These are phyloP conservation scores for Strigamia crassipes DNA, from an alignment of 2,888 invertebrate species.

Conservation along the genomic window DNA sequence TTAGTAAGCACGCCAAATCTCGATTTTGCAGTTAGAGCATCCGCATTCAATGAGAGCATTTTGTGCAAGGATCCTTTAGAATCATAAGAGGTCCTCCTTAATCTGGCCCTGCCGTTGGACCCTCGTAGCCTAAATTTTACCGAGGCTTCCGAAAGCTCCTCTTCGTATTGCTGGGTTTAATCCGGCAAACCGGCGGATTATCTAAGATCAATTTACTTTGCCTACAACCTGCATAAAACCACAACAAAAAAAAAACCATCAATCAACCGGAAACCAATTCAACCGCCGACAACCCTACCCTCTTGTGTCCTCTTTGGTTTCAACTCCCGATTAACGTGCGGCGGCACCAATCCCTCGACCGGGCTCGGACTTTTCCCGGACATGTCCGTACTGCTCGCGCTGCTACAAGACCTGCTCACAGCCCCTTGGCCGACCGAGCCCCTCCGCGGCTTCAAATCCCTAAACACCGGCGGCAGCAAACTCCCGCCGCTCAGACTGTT, in stretches of 20 bases:
- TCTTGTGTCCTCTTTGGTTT: conserved; percentile 56
- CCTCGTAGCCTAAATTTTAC: background rate
- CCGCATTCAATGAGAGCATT: too few relatives aligned
- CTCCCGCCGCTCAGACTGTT: conserved; percentile 52
- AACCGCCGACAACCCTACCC: background rate
- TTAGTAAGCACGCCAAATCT: too few relatives aligned
- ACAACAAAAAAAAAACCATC: background rate
- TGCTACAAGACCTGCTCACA: conserved; percentile 47
- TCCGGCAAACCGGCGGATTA: conserved; percentile 51
- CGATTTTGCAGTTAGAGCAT: too few relatives aligned
- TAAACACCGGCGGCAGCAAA: conserved; percentile 70
- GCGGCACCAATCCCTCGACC: conserved; percentile 50
- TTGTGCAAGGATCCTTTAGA: too few relatives aligned
- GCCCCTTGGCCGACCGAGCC: conserved; percentile 48
- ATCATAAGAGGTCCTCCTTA: too few relatives aligned
- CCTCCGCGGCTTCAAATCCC: conserved; percentile 77
- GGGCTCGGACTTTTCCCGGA: conserved; percentile 50
- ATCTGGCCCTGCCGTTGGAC: too few relatives aligned
- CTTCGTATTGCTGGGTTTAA: conserved; percentile 51
- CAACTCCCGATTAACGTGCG: conserved; percentile 58
- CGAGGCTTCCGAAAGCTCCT: conserved; percentile 53
- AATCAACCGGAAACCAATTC: background rate
- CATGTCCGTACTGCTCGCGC: conserved; percentile 42
- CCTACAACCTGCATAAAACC: background rate
- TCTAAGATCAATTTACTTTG: background rate